Evolutionary conservation across 2,113 vertebrate genomes (phyloP), one percentile per base, ranked within the genome.

Genomic region (Phrynosoma blainvillii): DNA sequence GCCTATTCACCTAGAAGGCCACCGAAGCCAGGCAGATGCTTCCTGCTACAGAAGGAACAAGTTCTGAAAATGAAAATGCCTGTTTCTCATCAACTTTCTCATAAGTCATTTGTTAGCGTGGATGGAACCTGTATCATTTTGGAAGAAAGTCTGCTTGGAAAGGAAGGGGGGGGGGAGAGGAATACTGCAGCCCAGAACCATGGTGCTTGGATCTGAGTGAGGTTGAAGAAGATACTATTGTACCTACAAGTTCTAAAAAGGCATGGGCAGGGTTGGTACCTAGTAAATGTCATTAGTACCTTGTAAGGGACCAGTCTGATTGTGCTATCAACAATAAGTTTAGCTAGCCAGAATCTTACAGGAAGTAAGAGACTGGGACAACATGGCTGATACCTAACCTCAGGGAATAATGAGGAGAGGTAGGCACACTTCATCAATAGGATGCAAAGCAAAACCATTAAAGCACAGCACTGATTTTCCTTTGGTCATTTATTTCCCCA

Each of bases 401-500:
- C 76, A 80, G 25, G 12, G 54, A 68, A 80, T 56, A 32, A n/a
- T 21, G 68, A 27, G 62, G 56, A 0, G 77, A 13, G 47, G 8
- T 0, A 0, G 83, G 84, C 80, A 84, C 54, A 40, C 47, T 21
- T 86, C 71, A 75, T 62, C 16, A 30, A 32, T 0, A 0, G 32
- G 88, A 68, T 81, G 0, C 0, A 87, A 90, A 87, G 16, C 84
- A 80, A 30, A 65, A 2, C 0, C 0, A 84, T 80, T 1, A 0
- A 88, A 77, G 92, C 85, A 88, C 86, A 79, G 90, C 85, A 81
- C 40, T 42, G 47, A 85, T 83, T 13, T 85, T 89, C 94, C 83
- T 94, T 95, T 95, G 95, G 93, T 95, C 94, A 91, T 93, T 95
- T 94, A 84, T 30, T 93, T 89, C 92, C 90, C 0, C 20, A 82